Base-by-base conservation (phyloP, 2,113 vertebrate genomes). In the Epinephelus moara region DNA sequence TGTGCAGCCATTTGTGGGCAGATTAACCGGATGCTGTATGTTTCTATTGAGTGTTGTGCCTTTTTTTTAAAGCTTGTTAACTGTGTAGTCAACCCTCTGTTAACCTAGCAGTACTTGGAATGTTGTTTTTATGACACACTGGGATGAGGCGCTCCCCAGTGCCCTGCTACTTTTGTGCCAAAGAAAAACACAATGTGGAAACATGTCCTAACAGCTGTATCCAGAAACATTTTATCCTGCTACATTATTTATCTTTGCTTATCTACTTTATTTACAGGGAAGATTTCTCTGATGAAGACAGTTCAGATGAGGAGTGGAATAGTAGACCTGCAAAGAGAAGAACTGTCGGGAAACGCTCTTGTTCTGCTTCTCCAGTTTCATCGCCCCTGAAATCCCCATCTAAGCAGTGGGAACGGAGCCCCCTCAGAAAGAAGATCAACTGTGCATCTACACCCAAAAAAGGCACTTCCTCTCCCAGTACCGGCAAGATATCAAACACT, bases 281-380 rank as follows among this genome's bases (percentile, higher is more conserved):
- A 6, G 78, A 82, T 50, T 13, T 69, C 2, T 57, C 33, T 23
- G 80, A 85, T 50, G 76, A 85, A 10, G 84, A 79, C 57, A 84
- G 79, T 47, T 87, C 80, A 42, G 89, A 57, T 0, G 68, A 77
- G 2, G 80, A 87, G 50, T 79, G 75, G 82, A 33, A 53, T 2
- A 25, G 13, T 6, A 75, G 49, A 11, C 76, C 85, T n/a, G 12
- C 21, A 6, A 87, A 75, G 68, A 79, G n/a, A 72, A 71, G 66
- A 60, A 3, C 47, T 11, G 21, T 50, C 2, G 71, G 55, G 47
- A 89, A 77, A 40, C 68, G 15, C 59, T 61, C 89, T 6, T 47
- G 27, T 14, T 68, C 80, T 13, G 60, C 61, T 1, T 81, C 87
- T 61, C 55, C 75, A 1, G 40, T 2, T 8, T 67, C 72, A 3